Conservation (phyloP, 2,113 vertebrate species). For the Erinaceus europaeus region DNA sequence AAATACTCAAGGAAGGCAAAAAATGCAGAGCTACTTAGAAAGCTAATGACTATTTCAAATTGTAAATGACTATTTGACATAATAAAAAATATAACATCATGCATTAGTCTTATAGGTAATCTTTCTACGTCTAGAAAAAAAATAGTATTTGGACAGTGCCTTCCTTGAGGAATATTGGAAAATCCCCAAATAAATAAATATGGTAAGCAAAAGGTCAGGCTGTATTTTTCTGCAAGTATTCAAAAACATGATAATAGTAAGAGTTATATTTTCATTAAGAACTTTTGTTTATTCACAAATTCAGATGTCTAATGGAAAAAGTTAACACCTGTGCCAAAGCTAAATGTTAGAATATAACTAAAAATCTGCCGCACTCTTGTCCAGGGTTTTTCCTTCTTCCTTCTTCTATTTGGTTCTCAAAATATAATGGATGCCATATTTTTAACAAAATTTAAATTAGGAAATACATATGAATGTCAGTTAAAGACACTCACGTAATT, state of each 20-base stretch:
- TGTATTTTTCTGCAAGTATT: neutral
- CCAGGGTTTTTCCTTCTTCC: neutral
- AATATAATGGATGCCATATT: neutral
- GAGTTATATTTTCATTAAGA: neutral
- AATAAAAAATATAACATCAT: neutral
- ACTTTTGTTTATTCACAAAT: neutral
- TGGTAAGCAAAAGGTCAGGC: neutral
- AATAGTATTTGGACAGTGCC: neutral
- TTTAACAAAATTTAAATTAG: slow-evolving; percentile 13
- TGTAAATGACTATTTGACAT: neutral
- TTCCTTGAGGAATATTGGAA: neutral
- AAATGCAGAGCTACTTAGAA: neutral
- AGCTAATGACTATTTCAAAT: neutral
- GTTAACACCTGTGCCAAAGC: neutral
- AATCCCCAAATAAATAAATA: neutral
- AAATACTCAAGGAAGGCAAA: neutral
- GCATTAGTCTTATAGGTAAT: neutral
- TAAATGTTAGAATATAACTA: neutral
- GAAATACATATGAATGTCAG: neutral
- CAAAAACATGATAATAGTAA: neutral
- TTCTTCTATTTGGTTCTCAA: neutral
- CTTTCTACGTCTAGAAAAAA: neutral
- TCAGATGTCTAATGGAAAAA: neutral
- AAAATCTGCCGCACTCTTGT: neutral
- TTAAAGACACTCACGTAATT: neutral